A percentile compares a stretch with the other conserved stretches of the same genome.
Evolutionary conservation across 1,140 invertebrate species (phyloP).

Genomic region (Propsilocerus akamusi): DNA sequence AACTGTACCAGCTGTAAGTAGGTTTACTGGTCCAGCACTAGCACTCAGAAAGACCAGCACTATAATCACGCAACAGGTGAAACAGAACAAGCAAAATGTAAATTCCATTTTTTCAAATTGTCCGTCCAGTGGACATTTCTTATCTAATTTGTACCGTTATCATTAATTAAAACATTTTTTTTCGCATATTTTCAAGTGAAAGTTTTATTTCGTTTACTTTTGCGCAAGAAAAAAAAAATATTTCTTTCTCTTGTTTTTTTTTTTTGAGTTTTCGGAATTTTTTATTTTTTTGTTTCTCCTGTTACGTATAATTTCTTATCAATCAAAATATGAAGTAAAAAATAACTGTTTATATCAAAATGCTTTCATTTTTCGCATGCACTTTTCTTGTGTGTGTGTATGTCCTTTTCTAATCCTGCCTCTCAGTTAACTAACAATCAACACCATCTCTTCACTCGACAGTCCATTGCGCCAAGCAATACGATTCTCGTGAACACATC

Average conservation of each 20-base stretch:
- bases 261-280: not conserved
- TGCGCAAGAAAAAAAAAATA: not conserved
- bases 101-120: slow-evolving; percentile 8
- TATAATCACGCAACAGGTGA: slow-evolving; percentile 22
- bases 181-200: not conserved
- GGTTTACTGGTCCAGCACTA: slow-evolving; percentile 37
- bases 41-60: slow-evolving; percentile 37
- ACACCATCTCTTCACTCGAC: no score
- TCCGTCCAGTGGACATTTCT: not conserved
- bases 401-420: no score
- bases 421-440: no score
- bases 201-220: not conserved
- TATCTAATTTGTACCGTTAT: not conserved
- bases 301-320: no score
- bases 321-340: no score
- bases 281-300: not conserved
- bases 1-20: slow-evolving; percentile 32
- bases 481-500: not conserved
- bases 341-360: no score
- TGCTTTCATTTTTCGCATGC: no score
- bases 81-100: slow-evolving; percentile 25
- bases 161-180: not conserved
- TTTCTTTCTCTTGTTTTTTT: slow-evolving; percentile 9
- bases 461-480: not conserved
- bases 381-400: no score